Conservation (phyloP, 2,113 vertebrate species). For the Ailurus styani region DNA sequence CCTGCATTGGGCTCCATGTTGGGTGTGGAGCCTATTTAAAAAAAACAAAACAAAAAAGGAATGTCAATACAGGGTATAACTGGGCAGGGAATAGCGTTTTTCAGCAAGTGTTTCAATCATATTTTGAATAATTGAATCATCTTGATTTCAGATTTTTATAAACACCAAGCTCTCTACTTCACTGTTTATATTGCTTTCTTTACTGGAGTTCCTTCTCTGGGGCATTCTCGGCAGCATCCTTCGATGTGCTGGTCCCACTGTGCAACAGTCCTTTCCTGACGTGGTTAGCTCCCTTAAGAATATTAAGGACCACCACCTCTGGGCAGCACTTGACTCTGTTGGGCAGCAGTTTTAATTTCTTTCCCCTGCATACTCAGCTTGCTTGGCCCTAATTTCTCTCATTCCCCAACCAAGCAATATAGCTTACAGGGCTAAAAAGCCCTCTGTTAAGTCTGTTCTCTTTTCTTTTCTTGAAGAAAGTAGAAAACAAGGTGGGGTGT, state of each 20-base stretch:
- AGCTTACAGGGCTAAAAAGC: background rate
- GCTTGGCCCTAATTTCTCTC: background rate
- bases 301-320: background rate
- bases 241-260: background rate
- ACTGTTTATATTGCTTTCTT: background rate
- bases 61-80: background rate
- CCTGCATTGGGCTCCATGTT: background rate
- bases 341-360: background rate
- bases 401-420: background rate
- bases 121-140: background rate
- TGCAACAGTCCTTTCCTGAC: background rate
- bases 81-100: background rate
- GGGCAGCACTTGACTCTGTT: background rate
- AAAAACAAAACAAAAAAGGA: background rate
- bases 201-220: background rate
- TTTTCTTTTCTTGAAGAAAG: background rate
- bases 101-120: background rate
- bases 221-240: background rate
- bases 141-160: conserved; percentile 3
- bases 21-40: background rate
- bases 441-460: background rate
- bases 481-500: background rate
- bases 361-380: background rate
- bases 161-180: background rate
- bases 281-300: background rate